Conservation (phyloP, 2,888 invertebrate genomes). For the Nematopogon swammerdamellus region DNA sequence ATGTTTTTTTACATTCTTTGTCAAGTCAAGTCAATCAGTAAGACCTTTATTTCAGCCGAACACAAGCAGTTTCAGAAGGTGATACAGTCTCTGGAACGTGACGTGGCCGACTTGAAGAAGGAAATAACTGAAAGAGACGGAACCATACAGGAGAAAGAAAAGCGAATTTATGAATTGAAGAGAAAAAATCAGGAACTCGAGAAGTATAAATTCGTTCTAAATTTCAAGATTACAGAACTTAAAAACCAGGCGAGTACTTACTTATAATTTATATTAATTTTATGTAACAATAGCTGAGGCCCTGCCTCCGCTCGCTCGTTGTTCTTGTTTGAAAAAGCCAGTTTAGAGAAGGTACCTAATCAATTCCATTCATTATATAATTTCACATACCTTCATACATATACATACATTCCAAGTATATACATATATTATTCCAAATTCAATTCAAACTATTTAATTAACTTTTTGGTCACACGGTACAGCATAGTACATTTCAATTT, state of each 20-base stretch:
- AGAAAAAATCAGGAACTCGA: slow-evolving; percentile 85
- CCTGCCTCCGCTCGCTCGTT: too few species aligned
- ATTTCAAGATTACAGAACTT: slow-evolving; percentile 85
- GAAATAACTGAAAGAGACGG: slow-evolving; percentile 82
- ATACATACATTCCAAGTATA: too few species aligned
- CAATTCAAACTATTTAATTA: too few species aligned
- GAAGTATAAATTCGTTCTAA: slow-evolving; percentile 87
- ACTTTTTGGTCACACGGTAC: too few species aligned
- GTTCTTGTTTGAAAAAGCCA: too few species aligned
- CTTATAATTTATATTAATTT: neutral
- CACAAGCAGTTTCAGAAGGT: slow-evolving; percentile 67
- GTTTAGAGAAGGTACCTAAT: too few species aligned
- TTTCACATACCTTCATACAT: too few species aligned
- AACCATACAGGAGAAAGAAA: slow-evolving; percentile 83
- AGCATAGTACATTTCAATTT: too few species aligned
- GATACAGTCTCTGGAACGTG: slow-evolving; percentile 71
- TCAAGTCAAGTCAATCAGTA: too few species aligned
- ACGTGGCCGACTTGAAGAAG: slow-evolving; percentile 76
- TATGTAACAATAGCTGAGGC: neutral
- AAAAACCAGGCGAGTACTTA: slow-evolving; percentile 65
- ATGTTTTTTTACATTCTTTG: too few species aligned
- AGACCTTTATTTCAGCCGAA: slow-evolving; percentile 54
- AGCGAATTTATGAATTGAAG: slow-evolving; percentile 77
- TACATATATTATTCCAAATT: too few species aligned
- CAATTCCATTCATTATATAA: too few species aligned